phyloP scores from a whole-genome alignment of 1,140 invertebrate genomes.

The Acromyrmex echinatior region DNA sequence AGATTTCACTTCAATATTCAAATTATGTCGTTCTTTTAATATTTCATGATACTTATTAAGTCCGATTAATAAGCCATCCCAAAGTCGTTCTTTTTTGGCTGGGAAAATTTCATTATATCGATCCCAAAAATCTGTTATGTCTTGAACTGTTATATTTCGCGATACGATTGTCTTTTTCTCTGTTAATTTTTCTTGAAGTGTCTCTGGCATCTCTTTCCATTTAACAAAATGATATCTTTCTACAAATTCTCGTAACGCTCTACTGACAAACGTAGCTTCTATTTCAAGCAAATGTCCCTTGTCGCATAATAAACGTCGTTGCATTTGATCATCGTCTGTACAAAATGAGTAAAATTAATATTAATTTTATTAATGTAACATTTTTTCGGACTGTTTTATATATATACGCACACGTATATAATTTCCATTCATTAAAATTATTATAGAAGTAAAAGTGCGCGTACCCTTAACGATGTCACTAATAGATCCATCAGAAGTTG shows the following conservation, averaged over 20 bases:
- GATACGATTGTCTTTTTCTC: conserved; percentile 83
- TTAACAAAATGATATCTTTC: conserved; percentile 83
- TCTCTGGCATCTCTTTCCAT: conserved; percentile 64
- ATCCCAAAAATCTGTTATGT: conserved; percentile 87
- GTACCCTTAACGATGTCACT: conserved; percentile 49
- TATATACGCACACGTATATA: not conserved
- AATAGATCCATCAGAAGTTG: conserved; percentile 57
- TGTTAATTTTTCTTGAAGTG: conserved; percentile 70
- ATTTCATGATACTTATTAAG: conserved; percentile 87
- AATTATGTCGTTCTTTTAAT: conserved; percentile 86
- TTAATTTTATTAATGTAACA: not conserved
- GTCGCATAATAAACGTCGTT: conserved; percentile 72
- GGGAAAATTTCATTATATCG: conserved; percentile 85
- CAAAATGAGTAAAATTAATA: conserved; percentile 8
- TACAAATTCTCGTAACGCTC: conserved; percentile 86
- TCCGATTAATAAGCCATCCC: conserved; percentile 87
- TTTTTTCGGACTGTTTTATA: not conserved
- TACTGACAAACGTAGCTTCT: conserved; percentile 87
- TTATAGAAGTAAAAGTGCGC: not conserved
- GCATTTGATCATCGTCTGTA: conserved; percentile 50
- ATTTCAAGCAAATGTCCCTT: conserved; percentile 87
- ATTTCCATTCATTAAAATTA: not conserved
- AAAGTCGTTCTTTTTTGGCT: conserved; percentile 85
- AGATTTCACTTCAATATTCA: conserved; percentile 85
- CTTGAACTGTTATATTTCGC: conserved; percentile 83